Evolutionary conservation across 2,113 vertebrate species (phyloP).

Genomic region (Lampris megalopsis): DNA sequence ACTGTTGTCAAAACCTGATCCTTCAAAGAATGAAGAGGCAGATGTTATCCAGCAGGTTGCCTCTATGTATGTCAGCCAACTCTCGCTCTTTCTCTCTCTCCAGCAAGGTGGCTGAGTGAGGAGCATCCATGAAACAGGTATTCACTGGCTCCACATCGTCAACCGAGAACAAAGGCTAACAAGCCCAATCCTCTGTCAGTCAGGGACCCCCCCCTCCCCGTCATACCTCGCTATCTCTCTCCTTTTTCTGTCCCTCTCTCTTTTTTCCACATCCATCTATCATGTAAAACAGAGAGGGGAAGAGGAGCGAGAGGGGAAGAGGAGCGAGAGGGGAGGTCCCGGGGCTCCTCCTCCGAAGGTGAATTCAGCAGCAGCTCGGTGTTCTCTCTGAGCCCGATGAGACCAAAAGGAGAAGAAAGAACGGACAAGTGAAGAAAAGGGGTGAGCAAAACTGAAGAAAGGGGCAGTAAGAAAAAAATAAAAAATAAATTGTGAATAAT

Average conservation of each 20-base stretch:
- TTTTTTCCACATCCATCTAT: neutral
- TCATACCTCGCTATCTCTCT: neutral
- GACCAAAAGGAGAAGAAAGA: conserved; percentile 59
- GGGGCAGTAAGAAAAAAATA: conserved; percentile 20
- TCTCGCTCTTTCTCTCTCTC: neutral
- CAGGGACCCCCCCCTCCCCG: neutral
- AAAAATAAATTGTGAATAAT: conserved; percentile 82
- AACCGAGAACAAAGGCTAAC: conserved; percentile 17
- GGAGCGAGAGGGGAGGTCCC: conserved; percentile 36
- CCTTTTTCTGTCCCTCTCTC: conserved; percentile 3
- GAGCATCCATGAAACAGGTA: conserved; percentile 26
- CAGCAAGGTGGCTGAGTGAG: conserved; percentile 35
- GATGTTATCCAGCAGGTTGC: neutral
- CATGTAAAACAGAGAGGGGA: neutral
- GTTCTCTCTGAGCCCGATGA: conserved; percentile 67
- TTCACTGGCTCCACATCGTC: conserved; percentile 8
- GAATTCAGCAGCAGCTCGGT: conserved; percentile 55
- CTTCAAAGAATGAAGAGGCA: too few relatives aligned
- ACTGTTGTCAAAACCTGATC: too few relatives aligned
- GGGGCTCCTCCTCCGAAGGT: conserved; percentile 42
- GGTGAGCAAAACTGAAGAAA: conserved; percentile 65
- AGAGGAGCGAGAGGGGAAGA: neutral
- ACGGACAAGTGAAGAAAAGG: conserved; percentile 46
- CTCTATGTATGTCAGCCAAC: neutral
- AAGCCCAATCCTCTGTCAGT: conserved; percentile 16